Conservation (phyloP, 2,888 invertebrate species). For the Cerastis rubricosa region DNA sequence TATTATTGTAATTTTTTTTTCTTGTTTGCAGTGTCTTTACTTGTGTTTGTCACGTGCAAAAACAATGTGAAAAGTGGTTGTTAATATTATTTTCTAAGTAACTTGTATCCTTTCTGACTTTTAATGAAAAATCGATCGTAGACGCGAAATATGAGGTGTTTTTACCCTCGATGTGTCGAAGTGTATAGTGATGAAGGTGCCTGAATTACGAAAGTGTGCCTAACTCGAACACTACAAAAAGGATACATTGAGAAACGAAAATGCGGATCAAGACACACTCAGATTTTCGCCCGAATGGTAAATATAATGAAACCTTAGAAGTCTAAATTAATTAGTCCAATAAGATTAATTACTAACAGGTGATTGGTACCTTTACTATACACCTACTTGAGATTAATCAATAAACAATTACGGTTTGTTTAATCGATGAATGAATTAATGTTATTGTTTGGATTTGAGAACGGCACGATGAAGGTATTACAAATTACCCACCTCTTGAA, state of each 20-base stretch:
- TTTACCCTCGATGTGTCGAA: slow-evolving; percentile 80
- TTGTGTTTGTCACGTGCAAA: slow-evolving; percentile 90
- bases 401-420: neutral
- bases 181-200: slow-evolving; percentile 88
- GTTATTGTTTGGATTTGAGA: slow-evolving; percentile 29
- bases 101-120: slow-evolving; percentile 89
- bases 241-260: slow-evolving; percentile 90
- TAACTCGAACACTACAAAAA: slow-evolving; percentile 86
- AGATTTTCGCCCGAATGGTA: slow-evolving; percentile 90
- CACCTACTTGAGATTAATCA: neutral
- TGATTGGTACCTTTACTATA: neutral
- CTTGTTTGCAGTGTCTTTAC: slow-evolving; percentile 88
- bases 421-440: slow-evolving; percentile 7
- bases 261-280: slow-evolving; percentile 89
- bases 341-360: slow-evolving; percentile 33
- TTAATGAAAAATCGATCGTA: slow-evolving; percentile 76
- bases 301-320: slow-evolving; percentile 67
- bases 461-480: neutral
- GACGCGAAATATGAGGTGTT: slow-evolving; percentile 87
- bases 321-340: slow-evolving; percentile 29
- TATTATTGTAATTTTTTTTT: slow-evolving; percentile 75
- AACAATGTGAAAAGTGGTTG: slow-evolving; percentile 91
- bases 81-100: slow-evolving; percentile 88
- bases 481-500: slow-evolving; percentile 15
- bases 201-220: slow-evolving; percentile 82